Evolutionary conservation across 2,888 invertebrate genomes (phyloP).

Genomic region (Caprella mutica): DNA sequence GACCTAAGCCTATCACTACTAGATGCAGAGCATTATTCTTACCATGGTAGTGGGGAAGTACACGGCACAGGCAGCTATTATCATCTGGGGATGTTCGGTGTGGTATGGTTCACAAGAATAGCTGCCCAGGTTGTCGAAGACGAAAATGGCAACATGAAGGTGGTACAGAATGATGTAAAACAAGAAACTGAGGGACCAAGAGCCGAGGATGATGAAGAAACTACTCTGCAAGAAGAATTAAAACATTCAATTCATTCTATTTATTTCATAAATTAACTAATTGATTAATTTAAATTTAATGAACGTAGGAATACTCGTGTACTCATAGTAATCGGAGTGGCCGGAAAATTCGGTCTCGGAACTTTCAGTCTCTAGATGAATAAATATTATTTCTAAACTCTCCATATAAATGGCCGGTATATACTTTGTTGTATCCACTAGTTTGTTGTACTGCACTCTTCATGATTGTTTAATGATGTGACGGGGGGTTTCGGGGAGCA

Average conservation of each 20-base stretch:
- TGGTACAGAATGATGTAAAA: conserved; percentile 69
- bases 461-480: no score
- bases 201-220: conserved; percentile 68
- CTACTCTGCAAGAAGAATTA: conserved; percentile 56
- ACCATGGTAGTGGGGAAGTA: conserved; percentile 43
- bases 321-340: no score
- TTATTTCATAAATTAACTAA: background rate
- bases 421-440: no score
- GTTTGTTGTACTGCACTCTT: no score
- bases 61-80: conserved; percentile 67
- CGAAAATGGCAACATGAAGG: conserved; percentile 76
- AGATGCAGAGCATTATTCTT: background rate
- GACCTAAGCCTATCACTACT: no score
- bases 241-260: background rate
- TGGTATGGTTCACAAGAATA: conserved; percentile 82
- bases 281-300: background rate
- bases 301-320: no score
- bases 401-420: no score
- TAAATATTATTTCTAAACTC: no score
- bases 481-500: no score
- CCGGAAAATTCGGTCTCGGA: no score
- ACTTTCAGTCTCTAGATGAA: no score
- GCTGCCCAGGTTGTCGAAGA: conserved; percentile 72
- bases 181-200: conserved; percentile 73
- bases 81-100: conserved; percentile 35